phyloP scores from a whole-genome alignment of 64 coral and sea anemone genomes.

The Porites lutea region DNA sequence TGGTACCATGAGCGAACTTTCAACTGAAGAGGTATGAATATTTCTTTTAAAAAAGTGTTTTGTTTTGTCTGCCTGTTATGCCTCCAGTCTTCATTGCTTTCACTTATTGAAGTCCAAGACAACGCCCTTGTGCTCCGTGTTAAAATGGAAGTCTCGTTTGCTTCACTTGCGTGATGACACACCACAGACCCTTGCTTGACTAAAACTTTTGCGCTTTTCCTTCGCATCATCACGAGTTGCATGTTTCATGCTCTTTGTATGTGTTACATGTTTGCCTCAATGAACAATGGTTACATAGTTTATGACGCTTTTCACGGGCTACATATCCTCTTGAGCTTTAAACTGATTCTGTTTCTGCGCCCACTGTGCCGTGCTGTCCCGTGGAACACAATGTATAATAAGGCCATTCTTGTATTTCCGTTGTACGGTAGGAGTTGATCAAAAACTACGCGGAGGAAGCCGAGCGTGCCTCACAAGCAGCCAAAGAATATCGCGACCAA shows the following conservation, averaged over 20 bases:
- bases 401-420: not conserved
- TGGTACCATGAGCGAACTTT: constrained; percentile 96
- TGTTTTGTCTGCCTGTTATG: not conserved
- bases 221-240: not conserved
- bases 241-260: too few relatives aligned
- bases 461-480: constrained; percentile 76
- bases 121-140: not conserved
- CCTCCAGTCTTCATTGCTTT: too few relatives aligned
- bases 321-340: too few relatives aligned
- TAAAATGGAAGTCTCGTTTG: not conserved
- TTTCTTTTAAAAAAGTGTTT: not conserved
- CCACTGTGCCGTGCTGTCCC: too few relatives aligned
- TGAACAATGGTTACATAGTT: too few relatives aligned
- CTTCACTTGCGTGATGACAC: not conserved
- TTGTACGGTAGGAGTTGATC: constrained; percentile 74
- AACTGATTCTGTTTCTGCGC: not conserved
- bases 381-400: not conserved
- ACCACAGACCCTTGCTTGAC: not conserved
- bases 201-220: not conserved
- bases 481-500: constrained; percentile 94
- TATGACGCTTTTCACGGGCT: too few relatives aligned
- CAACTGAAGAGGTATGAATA: constrained; percentile 83
- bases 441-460: constrained; percentile 81
- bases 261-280: too few relatives aligned
- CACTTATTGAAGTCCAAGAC: too few relatives aligned